Percentiles rank a stretch among this genome's conserved stretches.
Conservation (phyloP, 2,797 vertebrate species). For the Cossypha dichroa region DNA sequence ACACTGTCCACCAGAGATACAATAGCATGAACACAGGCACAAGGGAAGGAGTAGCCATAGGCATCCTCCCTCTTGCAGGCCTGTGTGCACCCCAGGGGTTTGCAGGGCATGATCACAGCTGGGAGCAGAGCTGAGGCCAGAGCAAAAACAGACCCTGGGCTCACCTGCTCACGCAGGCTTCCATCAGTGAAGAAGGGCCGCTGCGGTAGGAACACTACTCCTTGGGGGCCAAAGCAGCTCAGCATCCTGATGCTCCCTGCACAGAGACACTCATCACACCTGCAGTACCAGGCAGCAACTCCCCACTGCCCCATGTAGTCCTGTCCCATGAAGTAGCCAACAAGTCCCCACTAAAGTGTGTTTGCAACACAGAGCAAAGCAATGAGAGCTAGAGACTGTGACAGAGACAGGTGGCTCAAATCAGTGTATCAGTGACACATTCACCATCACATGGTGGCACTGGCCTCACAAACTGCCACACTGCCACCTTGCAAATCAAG, state of each 20-base stretch:
- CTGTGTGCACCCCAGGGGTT: neutral
- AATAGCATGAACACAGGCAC: neutral
- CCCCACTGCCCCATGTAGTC: neutral
- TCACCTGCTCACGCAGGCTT: constrained; percentile 93
- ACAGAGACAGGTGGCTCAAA: neutral
- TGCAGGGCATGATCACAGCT: neutral
- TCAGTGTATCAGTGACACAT: neutral
- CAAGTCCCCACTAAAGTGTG: neutral
- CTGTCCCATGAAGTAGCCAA: neutral
- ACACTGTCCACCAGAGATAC: neutral
- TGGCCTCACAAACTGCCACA: neutral
- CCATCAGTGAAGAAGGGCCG: constrained; percentile 94
- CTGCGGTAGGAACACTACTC: constrained; percentile 93
- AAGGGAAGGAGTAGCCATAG: neutral
- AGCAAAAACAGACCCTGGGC: neutral
- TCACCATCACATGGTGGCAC: neutral
- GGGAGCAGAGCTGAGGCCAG: neutral
- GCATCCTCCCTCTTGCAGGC: neutral
- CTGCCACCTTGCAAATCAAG: neutral
- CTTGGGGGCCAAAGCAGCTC: constrained; percentile 90
- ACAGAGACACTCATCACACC: neutral
- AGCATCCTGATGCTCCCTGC: constrained; percentile 88
- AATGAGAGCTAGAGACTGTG: neutral
- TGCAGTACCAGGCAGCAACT: neutral
- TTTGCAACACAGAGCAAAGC: neutral